Evolutionary conservation across 1,140 invertebrate species (phyloP).

Genomic region (Leptinotarsa defecta): DNA sequence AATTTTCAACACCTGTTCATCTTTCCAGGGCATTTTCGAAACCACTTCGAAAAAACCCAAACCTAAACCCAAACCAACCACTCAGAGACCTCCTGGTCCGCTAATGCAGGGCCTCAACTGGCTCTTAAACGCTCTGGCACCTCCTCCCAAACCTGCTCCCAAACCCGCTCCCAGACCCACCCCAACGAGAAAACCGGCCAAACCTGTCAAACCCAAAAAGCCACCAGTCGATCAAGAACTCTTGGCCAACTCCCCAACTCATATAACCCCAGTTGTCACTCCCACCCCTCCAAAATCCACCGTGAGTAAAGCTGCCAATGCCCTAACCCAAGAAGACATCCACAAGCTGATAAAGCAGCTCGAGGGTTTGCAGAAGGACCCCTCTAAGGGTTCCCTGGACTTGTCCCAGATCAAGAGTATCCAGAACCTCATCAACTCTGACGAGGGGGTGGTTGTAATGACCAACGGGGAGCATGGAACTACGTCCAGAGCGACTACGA

Average conservation of each 20-base stretch:
- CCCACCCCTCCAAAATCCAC: conserved; percentile 39
- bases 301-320: conserved; percentile 33
- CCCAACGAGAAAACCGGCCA: conserved; percentile 34
- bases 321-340: conserved; percentile 18
- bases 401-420: conserved; percentile 46
- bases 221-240: conserved; percentile 41
- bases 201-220: conserved; percentile 31
- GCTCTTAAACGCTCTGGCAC: conserved; percentile 49
- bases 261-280: conserved; percentile 47
- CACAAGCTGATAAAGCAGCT: conserved; percentile 48
- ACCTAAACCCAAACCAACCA: conserved; percentile 37
- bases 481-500: conserved; percentile 34
- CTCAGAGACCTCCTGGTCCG: conserved; percentile 38
- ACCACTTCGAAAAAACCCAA: conserved; percentile 38
- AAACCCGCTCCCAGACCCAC: conserved; percentile 39
- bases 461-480: conserved; percentile 46
- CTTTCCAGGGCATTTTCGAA: conserved; percentile 42
- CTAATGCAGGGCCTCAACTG: conserved; percentile 53
- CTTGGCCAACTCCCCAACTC: conserved; percentile 46
- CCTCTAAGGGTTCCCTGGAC: conserved; percentile 47
- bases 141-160: conserved; percentile 40
- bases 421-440: conserved; percentile 44
- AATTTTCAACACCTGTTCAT: not conserved
- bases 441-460: conserved; percentile 46
- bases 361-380: conserved; percentile 51